These are phyloP conservation scores for Raja brachyura DNA, from an alignment of 2,113 vertebrate genomes.

Conservation along the genomic window DNA sequence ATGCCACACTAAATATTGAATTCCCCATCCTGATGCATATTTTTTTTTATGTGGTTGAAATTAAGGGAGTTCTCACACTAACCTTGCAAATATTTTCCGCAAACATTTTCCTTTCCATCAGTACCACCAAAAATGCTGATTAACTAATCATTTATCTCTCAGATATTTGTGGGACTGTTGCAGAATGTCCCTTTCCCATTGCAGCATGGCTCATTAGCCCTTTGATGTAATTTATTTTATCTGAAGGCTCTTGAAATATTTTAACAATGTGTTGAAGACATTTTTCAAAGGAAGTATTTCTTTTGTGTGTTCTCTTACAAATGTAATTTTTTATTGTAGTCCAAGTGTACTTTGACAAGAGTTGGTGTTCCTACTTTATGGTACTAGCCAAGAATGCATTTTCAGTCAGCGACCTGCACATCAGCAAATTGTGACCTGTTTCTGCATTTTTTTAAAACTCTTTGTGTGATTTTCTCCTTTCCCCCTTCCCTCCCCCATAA, in stretches of 20 bases:
- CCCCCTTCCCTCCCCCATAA: too few species aligned
- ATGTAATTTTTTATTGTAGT: neutral
- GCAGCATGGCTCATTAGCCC: neutral
- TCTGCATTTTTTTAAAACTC: neutral
- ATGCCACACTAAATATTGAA: neutral
- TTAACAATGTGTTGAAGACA: neutral
- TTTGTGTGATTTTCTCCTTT: neutral
- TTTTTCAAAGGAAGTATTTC: neutral
- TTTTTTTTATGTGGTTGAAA: neutral
- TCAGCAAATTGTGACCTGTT: neutral
- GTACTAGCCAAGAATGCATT: neutral
- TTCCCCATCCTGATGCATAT: neutral
- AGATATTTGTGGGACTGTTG: neutral
- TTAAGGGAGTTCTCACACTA: neutral
- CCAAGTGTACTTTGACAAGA: neutral
- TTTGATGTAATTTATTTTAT: neutral
- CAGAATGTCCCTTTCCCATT: neutral
- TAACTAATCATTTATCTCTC: neutral
- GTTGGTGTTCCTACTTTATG: neutral
- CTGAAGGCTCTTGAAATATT: slow-evolving; percentile 10
- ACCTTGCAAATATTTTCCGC: neutral
- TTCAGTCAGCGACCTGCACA: neutral
- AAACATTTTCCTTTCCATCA: neutral
- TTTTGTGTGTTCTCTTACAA: neutral
- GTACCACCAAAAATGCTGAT: neutral